phyloP scores from a whole-genome alignment of 2,113 vertebrate species.

The Pteronura brasiliensis region DNA sequence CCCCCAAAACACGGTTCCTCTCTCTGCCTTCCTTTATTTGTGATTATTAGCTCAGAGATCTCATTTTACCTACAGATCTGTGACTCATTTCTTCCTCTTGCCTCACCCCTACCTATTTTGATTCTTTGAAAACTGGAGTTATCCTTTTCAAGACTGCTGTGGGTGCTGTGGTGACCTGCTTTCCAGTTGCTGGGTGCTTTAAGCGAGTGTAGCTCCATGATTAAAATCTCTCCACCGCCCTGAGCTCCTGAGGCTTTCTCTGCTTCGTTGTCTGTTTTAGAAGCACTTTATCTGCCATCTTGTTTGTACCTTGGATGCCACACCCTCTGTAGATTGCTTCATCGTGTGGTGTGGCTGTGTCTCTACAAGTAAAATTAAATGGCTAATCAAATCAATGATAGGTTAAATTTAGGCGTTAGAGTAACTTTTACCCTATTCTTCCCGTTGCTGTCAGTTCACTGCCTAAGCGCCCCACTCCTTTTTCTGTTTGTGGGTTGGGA shows the following conservation, averaged over 20 bases:
- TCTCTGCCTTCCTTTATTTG: constrained; percentile 28
- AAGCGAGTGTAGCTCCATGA: not conserved
- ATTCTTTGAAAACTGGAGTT: constrained; percentile 55
- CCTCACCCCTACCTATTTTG: constrained; percentile 21
- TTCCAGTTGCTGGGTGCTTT: not conserved
- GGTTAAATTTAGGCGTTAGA: not conserved
- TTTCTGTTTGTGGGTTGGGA: not conserved
- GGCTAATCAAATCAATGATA: not conserved
- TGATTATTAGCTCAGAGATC: not conserved
- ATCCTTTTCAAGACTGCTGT: not conserved
- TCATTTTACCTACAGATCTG: constrained; percentile 32
- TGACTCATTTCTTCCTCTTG: constrained; percentile 42
- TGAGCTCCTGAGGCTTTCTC: not conserved
- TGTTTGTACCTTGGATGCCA: constrained; percentile 27
- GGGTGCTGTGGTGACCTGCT: constrained; percentile 32
- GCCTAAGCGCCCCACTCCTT: not conserved
- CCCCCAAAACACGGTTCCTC: not conserved
- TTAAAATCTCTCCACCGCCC: not conserved
- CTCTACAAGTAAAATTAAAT: constrained; percentile 37
- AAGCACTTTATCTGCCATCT: constrained; percentile 36
- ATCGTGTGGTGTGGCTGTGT: not conserved
- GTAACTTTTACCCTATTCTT: not conserved
- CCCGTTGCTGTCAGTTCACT: not conserved
- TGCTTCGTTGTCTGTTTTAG: constrained; percentile 6
- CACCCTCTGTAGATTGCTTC: constrained; percentile 25